A percentile compares a stretch with the other conserved stretches of the same genome.
Conservation (phyloP, 2,797 vertebrate species). For the Dendrocincla tyrannina region DNA sequence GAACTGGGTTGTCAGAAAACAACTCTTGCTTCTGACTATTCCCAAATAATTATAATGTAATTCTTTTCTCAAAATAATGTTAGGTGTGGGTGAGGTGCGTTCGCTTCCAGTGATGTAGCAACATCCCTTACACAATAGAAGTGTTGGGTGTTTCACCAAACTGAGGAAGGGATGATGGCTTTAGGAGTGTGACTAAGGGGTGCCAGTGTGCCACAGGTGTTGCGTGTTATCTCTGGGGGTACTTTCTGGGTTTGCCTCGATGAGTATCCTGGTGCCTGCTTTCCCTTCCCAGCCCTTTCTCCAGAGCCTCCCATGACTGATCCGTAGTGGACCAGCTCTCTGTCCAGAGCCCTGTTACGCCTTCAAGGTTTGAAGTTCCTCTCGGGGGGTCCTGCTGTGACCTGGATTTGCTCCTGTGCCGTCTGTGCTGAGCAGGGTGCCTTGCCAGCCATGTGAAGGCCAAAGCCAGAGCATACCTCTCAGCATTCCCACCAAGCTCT, state of each 20-base stretch:
- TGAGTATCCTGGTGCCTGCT: neutral
- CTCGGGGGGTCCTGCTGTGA: neutral
- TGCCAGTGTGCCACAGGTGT: neutral
- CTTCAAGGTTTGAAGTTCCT: neutral
- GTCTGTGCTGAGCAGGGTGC: neutral
- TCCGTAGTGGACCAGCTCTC: neutral
- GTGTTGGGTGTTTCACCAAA: slow-evolving; percentile 21
- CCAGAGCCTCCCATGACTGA: neutral
- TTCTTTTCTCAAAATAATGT: slow-evolving; percentile 49
- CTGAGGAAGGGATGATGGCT: neutral
- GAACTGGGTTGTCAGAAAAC: slow-evolving; percentile 20
- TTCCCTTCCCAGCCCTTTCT: neutral
- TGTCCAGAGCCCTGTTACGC: neutral
- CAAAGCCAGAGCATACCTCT: neutral
- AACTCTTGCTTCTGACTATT: slow-evolving; percentile 26
- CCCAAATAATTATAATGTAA: slow-evolving; percentile 36
- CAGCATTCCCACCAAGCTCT: neutral
- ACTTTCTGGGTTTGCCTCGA: neutral
- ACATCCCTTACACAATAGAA: slow-evolving; percentile 51
- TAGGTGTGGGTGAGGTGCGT: neutral
- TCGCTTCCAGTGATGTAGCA: slow-evolving; percentile 35
- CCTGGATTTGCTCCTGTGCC: rapidly evolving
- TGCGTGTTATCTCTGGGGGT: neutral
- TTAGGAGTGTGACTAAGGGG: slow-evolving; percentile 34
- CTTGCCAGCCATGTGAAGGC: neutral